Base-by-base conservation (phyloP, 1,140 invertebrate genomes). In the Heterodera schachtii region DNA sequence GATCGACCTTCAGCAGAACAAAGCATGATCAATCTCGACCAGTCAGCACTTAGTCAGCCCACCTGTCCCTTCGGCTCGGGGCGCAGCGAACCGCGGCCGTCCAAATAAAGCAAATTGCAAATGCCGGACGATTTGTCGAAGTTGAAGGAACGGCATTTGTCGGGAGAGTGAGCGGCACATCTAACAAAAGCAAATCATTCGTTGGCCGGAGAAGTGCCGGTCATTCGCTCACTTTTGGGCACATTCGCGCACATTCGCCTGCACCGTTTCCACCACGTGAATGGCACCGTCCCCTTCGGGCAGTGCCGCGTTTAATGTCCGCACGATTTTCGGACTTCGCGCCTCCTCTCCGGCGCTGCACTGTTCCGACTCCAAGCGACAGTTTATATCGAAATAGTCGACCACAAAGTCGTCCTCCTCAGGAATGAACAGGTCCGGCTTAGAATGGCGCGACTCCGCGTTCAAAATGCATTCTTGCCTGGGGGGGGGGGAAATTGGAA, bases 321-420 rank as follows among this genome's bases (percentile, higher is more conserved):
- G 83, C 57, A 89, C 81, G 44, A 88, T 76, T 75, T 85, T 78
- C 43, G 73, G 85, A 1, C 31, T 46, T 75, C 21, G 49, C 41
- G 41, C 76, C 19, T 44, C 41, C 66, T 86, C 89, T 31, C 31
- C 31, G n/a, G 75, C 64, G 19, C 85, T 86, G 76, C 88, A 89
- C 60, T 79, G 86, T 69, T 89, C 88, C 11, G 64, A 49, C 43
- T 90, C 81, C 60, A 89, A 79, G 71, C 86, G 89, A 71, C 88
- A 89, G 57, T 90, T 85, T 73, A 89, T 90, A 81, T 89, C 88
- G 78, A 89, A 89, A 76, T 89, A 89, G 73, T 89, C 88, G 47
- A 90, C 88, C 13, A 78, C 74, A 84, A 88, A 90, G 64, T 90
- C 88, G 43, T 90, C 86, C 77, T 89, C 88, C 77, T 89, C 89